These are phyloP conservation scores for Lepus townsendii DNA, from an alignment of 2,797 vertebrate genomes.

Conservation along the genomic window DNA sequence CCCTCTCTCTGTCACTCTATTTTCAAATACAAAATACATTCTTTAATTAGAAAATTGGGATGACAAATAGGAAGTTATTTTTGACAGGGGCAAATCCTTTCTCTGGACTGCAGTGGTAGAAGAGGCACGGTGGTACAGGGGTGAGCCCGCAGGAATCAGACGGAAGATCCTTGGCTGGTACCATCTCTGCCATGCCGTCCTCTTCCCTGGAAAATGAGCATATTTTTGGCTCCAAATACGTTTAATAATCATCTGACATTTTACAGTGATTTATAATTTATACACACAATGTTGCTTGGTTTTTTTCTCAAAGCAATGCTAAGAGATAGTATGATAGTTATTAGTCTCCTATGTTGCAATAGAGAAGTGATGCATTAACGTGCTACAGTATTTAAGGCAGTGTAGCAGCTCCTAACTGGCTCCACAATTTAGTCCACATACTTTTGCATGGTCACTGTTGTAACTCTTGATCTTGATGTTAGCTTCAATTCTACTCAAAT, in stretches of 20 bases:
- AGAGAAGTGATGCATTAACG: not conserved
- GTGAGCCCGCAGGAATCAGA: not conserved
- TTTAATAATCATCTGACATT: conserved; percentile 52
- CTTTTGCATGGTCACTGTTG: not conserved
- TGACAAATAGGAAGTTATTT: not conserved
- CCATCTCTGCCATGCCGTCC: not conserved
- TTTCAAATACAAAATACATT: no score
- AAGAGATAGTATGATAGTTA: not conserved
- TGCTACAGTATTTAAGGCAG: not conserved
- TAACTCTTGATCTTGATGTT: not conserved
- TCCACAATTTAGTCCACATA: not conserved
- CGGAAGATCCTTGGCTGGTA: not conserved
- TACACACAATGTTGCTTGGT: not conserved
- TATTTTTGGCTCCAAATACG: not conserved
- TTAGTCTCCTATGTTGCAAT: not conserved
- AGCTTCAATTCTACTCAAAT: not conserved
- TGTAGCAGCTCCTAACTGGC: not conserved
- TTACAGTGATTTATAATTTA: conserved; percentile 10
- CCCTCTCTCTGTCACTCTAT: no score
- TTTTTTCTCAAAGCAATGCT: conserved; percentile 12
- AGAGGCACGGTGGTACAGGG: fast-evolving
- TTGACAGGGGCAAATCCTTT: not conserved
- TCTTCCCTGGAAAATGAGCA: not conserved
- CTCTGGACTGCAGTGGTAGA: not conserved
- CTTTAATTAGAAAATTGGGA: not conserved